phyloP scores from a whole-genome alignment of 2,888 invertebrate species.

The Halictus quadricinctus region DNA sequence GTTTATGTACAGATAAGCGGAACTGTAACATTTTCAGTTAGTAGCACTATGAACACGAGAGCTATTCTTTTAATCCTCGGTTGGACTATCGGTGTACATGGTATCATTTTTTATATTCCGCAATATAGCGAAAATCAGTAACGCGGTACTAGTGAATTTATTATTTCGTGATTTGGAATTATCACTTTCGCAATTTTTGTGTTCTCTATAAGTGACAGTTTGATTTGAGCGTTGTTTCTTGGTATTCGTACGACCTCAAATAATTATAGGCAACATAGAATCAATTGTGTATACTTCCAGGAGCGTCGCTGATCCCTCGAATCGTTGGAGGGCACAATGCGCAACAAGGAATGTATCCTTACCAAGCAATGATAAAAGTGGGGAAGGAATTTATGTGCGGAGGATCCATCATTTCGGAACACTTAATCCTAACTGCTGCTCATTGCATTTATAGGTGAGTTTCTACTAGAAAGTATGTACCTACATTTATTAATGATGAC shows the following conservation, averaged over 20 bases:
- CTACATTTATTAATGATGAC: not conserved
- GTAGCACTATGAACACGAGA: not conserved
- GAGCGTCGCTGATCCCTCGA: not conserved
- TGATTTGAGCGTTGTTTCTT: not conserved
- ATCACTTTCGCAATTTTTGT: not conserved
- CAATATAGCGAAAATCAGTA: not conserved
- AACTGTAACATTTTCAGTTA: not conserved
- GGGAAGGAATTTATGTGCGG: not conserved
- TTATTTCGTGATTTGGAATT: not conserved
- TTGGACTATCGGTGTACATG: not conserved
- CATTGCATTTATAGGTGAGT: not conserved
- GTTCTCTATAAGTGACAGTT: not conserved
- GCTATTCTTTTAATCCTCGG: not conserved
- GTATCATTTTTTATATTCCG: not conserved
- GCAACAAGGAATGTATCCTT: not conserved
- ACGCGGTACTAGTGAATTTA: not conserved
- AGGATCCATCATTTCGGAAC: not conserved
- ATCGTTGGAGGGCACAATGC: not conserved
- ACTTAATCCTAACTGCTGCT: not conserved
- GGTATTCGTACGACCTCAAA: not conserved
- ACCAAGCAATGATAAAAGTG: not conserved
- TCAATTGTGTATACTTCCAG: not conserved
- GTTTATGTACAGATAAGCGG: too few relatives aligned
- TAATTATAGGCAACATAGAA: not conserved
- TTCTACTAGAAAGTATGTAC: not conserved